Conservation (phyloP, 1,140 invertebrate species). For the Pseudachorutes palmiensis region DNA sequence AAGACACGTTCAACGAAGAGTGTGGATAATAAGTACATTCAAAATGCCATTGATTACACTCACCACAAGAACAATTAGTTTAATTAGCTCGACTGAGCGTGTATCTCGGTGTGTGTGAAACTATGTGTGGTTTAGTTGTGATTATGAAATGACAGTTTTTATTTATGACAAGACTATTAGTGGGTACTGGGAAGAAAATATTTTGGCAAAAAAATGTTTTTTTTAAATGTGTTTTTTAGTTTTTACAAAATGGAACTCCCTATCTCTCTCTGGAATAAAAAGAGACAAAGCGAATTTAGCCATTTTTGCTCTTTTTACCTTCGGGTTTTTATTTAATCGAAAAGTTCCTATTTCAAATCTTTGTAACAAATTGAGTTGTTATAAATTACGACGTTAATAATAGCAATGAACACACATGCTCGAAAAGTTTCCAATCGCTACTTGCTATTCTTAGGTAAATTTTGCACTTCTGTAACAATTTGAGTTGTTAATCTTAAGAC, state of each 20-base stretch:
- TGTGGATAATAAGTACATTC: constrained; percentile 1
- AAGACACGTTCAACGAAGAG: not conserved
- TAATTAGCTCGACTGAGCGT: not conserved
- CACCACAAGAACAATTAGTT: not conserved
- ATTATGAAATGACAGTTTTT: not conserved
- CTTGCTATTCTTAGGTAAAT: constrained; percentile 1
- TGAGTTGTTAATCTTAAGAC: constrained; percentile 8
- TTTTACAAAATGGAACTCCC: no score
- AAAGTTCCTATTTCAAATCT: constrained; percentile 4
- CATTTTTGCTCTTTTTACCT: not conserved
- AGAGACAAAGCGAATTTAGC: not conserved
- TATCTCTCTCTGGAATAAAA: constrained; percentile 5
- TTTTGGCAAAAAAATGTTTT: not conserved
- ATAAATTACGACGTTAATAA: constrained; percentile 1
- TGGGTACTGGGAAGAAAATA: not conserved
- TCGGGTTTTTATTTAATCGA: not conserved
- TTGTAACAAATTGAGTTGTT: constrained; percentile 2
- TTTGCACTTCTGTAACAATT: constrained; percentile 12
- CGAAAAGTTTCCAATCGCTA: not conserved
- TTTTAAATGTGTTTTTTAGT: not conserved
- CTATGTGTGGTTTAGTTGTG: not conserved
- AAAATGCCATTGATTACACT: constrained; percentile 8
- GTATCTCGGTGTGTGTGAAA: not conserved
- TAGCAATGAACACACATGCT: constrained; percentile 1
- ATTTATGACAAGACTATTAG: not conserved